phyloP scores from a whole-genome alignment of 2,113 vertebrate genomes.

The Brevimyrus niger region DNA sequence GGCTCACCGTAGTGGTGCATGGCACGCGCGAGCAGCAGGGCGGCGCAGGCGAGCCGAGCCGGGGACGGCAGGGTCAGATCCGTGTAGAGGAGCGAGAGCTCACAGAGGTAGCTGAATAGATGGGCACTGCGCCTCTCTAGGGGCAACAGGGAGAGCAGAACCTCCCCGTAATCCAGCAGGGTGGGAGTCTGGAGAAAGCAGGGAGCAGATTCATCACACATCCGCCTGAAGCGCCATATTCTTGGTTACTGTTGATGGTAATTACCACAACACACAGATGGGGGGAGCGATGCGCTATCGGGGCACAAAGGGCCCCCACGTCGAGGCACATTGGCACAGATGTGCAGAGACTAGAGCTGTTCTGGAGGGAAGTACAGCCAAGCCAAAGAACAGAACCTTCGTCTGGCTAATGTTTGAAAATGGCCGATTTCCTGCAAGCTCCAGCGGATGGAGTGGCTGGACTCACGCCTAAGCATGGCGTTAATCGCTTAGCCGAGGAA shows the following conservation, averaged over 20 bases:
- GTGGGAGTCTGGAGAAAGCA: constrained; percentile 70
- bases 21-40: constrained; percentile 73
- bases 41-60: constrained; percentile 71
- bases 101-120: constrained; percentile 86
- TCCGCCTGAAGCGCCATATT: not conserved
- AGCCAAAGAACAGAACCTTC: not conserved
- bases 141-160: constrained; percentile 66
- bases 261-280: not conserved
- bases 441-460: not conserved
- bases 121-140: constrained; percentile 68
- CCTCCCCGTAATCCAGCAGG: constrained; percentile 85
- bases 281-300: not conserved
- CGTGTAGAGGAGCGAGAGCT: constrained; percentile 82
- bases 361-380: not conserved
- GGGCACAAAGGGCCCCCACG: not conserved
- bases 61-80: constrained; percentile 67
- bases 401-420: not conserved
- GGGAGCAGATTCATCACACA: not conserved
- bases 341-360: not conserved
- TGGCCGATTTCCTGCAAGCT: not conserved
- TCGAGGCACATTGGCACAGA: not conserved
- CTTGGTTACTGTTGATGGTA: not conserved
- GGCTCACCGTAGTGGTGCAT: constrained; percentile 77
- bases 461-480: not conserved
- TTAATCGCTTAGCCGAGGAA: not conserved